Percentiles rank a stretch among this genome's conserved stretches.
phyloP scores from a whole-genome alignment of 2,113 vertebrate species.

The Corythaeola cristata region DNA sequence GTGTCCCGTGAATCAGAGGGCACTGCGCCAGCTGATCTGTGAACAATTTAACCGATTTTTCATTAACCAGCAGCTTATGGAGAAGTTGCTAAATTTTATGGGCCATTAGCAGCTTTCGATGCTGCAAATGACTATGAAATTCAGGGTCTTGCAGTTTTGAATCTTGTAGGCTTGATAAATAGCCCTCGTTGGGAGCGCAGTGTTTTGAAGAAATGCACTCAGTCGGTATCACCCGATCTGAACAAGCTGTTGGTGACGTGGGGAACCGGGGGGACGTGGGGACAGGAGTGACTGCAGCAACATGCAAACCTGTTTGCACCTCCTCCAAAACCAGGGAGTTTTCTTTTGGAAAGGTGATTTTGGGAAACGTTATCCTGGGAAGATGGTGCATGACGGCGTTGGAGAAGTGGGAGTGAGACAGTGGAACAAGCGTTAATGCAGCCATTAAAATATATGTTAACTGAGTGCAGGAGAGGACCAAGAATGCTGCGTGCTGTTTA shows the following conservation, averaged over 20 bases:
- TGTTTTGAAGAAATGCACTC: background rate
- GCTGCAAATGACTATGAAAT: conserved; percentile 71
- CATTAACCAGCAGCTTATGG: conserved; percentile 77
- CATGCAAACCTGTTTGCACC: background rate
- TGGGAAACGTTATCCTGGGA: background rate
- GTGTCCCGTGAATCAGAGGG: conserved; percentile 47
- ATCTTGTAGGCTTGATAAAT: conserved; percentile 69
- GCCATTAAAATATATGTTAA: background rate
- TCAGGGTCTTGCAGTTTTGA: conserved; percentile 61
- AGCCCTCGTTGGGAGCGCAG: background rate
- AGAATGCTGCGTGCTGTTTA: background rate
- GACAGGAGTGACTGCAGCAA: background rate
- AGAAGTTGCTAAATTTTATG: conserved; percentile 78
- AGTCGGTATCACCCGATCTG: background rate
- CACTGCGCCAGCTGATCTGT: conserved; percentile 65
- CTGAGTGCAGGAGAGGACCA: background rate
- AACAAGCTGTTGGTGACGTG: background rate
- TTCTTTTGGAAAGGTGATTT: background rate
- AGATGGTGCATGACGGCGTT: fast-evolving
- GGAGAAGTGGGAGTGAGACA: background rate
- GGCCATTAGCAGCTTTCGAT: conserved; percentile 74
- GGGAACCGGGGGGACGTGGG: fast-evolving
- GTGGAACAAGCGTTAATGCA: background rate
- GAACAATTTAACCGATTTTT: conserved; percentile 75
- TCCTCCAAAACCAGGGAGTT: background rate